Conservation (phyloP, 2,888 invertebrate species). For the Drosophila pseudotalamancana region DNA sequence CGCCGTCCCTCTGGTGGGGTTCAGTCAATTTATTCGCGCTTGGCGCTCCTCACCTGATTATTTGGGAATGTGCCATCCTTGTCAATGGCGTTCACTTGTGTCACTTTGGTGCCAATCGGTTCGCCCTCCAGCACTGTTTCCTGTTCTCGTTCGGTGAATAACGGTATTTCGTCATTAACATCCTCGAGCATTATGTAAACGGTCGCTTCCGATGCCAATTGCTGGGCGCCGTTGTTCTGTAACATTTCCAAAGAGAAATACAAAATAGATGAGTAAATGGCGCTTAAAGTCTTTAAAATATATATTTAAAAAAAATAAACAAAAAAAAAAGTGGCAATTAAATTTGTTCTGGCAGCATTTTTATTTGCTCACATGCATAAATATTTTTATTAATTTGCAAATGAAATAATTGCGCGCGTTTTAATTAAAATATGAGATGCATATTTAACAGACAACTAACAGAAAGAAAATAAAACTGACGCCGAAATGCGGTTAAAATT, state of each 20-base stretch:
- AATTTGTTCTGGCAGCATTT: too few relatives aligned
- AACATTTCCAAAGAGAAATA: slow-evolving; percentile 28
- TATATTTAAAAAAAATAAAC: slow-evolving; percentile 1
- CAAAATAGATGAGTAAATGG: background rate
- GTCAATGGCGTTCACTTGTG: slow-evolving; percentile 97
- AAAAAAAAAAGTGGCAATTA: too few relatives aligned
- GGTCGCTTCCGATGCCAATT: slow-evolving; percentile 96
- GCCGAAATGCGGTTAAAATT: too few relatives aligned
- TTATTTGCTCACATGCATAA: too few relatives aligned
- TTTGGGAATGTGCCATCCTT: slow-evolving; percentile 98
- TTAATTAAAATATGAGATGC: too few relatives aligned
- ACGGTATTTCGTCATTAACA: slow-evolving; percentile 98
- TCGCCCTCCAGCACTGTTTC: slow-evolving; percentile 98
- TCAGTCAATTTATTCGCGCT: slow-evolving; percentile 26
- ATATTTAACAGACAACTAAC: too few relatives aligned
- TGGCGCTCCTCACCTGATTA: slow-evolving; percentile 89
- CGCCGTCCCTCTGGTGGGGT: background rate
- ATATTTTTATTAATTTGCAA: background rate
- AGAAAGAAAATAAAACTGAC: too few relatives aligned
- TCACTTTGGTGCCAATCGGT: slow-evolving; percentile 97
- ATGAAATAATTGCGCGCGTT: background rate
- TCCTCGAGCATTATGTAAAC: slow-evolving; percentile 97
- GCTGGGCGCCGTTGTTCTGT: slow-evolving; percentile 97
- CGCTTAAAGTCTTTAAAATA: background rate
- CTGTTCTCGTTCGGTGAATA: slow-evolving; percentile 97